phyloP scores from a whole-genome alignment of 2,113 vertebrate genomes.

The Pomatostomus ruficeps region DNA sequence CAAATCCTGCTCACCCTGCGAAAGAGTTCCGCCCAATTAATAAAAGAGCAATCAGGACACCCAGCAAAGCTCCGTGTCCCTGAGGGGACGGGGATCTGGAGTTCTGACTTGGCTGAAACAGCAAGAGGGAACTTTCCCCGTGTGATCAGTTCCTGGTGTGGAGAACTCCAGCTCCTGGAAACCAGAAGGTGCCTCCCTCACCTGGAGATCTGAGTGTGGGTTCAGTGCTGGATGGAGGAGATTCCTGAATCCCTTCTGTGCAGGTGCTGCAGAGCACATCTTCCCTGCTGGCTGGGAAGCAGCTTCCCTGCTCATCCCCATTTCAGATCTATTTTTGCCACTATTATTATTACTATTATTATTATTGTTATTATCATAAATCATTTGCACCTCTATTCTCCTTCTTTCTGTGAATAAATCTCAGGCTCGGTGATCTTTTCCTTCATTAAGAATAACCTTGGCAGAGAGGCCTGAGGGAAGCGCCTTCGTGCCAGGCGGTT shows the following conservation, averaged over 20 bases:
- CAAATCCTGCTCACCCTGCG: not conserved
- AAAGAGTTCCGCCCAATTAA: not conserved
- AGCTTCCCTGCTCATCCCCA: not conserved
- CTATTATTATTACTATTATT: not conserved
- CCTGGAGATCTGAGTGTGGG: rapidly evolving
- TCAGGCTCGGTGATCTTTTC: not conserved
- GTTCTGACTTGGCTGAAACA: not conserved
- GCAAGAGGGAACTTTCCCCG: not conserved
- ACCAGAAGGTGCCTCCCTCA: not conserved
- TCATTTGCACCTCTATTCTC: not conserved
- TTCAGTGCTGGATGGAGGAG: not conserved
- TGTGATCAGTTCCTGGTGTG: not conserved
- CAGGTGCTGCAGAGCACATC: not conserved
- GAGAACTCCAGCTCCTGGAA: not conserved
- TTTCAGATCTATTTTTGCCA: not conserved
- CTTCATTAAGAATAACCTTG: not conserved
- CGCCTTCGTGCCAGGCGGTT: not conserved
- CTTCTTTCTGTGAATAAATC: not conserved
- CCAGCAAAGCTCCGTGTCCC: not conserved
- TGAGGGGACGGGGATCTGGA: rapidly evolving
- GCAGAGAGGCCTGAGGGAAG: not conserved
- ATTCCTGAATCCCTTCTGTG: not conserved
- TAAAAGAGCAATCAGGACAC: not conserved
- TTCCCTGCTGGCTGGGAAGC: not conserved
- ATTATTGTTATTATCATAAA: not conserved